A percentile compares a stretch with the other conserved stretches of the same genome.
These are phyloP conservation scores for Eupithecia pulchellata DNA, from an alignment of 2,888 invertebrate species.

Conservation along the genomic window DNA sequence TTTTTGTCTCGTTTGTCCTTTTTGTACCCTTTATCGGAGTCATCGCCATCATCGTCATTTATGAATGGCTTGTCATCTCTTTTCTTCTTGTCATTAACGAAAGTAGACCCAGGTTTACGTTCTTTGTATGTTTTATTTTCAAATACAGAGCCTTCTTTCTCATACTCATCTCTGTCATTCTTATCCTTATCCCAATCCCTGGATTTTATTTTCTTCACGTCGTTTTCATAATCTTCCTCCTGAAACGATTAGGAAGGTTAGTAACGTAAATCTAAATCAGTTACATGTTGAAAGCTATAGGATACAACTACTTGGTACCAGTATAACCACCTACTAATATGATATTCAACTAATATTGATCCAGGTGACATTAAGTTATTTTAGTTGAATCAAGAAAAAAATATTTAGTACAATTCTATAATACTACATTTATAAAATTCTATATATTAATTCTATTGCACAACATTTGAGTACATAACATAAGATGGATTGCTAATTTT, in stretches of 20 bases:
- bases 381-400: background rate
- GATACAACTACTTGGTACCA: background rate
- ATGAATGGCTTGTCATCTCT: slow-evolving; percentile 76
- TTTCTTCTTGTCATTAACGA: slow-evolving; percentile 77
- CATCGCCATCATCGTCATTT: slow-evolving; percentile 76
- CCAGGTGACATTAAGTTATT: background rate
- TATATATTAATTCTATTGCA: background rate
- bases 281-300: background rate
- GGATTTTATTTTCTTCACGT: slow-evolving; percentile 79
- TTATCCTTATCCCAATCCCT: slow-evolving; percentile 81
- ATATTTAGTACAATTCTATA: background rate
- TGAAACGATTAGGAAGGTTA: slow-evolving; percentile 39
- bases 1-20: slow-evolving; percentile 76
- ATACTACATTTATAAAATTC: no score
- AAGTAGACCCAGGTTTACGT: slow-evolving; percentile 66
- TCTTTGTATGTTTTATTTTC: slow-evolving; percentile 78
- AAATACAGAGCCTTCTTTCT: slow-evolving; percentile 69
- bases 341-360: slow-evolving; percentile 1
- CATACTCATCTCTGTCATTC: slow-evolving; percentile 71
- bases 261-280: background rate
- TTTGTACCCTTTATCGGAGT: slow-evolving; percentile 66
- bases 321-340: background rate
- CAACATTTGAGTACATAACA: background rate
- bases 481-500: background rate
- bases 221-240: slow-evolving; percentile 79